These are phyloP conservation scores for Drosophila falleni DNA, from an alignment of 2,888 invertebrate species.

Conservation along the genomic window DNA sequence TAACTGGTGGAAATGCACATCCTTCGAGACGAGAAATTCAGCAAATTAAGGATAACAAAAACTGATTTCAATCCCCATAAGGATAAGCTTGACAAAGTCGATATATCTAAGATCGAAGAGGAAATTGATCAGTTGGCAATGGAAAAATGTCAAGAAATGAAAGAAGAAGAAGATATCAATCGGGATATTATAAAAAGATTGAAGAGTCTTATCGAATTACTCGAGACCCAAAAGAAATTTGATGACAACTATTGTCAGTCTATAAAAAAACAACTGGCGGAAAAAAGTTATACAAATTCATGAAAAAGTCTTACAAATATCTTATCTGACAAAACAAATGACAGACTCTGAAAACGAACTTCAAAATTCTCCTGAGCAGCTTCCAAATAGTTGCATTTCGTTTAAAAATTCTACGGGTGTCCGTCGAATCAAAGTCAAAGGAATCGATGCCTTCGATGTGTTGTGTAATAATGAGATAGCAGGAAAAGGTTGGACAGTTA, in stretches of 20 bases:
- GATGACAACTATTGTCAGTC: background rate
- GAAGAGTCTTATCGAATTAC: background rate
- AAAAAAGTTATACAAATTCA: background rate
- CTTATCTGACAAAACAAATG: background rate
- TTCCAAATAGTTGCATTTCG: background rate
- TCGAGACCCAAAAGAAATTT: background rate
- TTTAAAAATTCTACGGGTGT: background rate
- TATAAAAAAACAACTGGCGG: background rate
- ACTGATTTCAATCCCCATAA: background rate
- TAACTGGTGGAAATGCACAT: background rate
- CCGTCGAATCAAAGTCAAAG: background rate
- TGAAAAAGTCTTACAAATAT: background rate
- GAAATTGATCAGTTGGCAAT: background rate
- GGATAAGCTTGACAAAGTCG: background rate
- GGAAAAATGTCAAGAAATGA: background rate
- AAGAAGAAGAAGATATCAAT: background rate
- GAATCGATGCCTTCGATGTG: slow-evolving; percentile 2
- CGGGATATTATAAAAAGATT: background rate
- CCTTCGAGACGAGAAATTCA: background rate
- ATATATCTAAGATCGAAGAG: background rate
- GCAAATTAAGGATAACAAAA: background rate
- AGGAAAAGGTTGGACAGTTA: slow-evolving; percentile 12
- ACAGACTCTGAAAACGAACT: background rate
- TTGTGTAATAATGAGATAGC: background rate
- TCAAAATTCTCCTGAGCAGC: background rate